Conservation (phyloP, 2,888 invertebrate species). For the Nomada fabriciana region DNA sequence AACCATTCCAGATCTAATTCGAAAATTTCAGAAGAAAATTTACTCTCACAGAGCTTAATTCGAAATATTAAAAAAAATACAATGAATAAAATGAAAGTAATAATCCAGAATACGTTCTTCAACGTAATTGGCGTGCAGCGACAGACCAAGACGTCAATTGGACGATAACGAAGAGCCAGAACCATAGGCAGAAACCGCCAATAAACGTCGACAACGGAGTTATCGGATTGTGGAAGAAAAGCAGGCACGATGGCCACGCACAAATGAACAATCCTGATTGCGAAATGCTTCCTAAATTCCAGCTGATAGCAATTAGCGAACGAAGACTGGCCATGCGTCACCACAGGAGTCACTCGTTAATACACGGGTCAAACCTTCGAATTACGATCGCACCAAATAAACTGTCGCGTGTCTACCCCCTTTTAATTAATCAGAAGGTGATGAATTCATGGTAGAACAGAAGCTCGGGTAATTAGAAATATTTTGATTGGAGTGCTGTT, state of each 20-base stretch:
- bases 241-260: not conserved
- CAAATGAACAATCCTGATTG: constrained; percentile 35
- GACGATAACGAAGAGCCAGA: constrained; percentile 32
- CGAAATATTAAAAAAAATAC: not conserved
- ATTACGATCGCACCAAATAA: constrained; percentile 20
- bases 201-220: constrained; percentile 25
- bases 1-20: no score
- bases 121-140: constrained; percentile 1
- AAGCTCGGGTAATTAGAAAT: not conserved
- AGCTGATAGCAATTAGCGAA: constrained; percentile 28
- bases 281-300: constrained; percentile 23
- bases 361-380: not conserved
- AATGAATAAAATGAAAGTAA: no score
- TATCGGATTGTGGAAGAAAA: constrained; percentile 2
- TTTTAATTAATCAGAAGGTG: constrained; percentile 7
- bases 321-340: constrained; percentile 10
- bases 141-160: constrained; percentile 15
- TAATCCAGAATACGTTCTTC: not conserved
- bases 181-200: not conserved
- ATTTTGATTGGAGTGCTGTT: not conserved
- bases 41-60: no score
- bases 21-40: no score
- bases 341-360: constrained; percentile 9
- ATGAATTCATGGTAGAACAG: not conserved
- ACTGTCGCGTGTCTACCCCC: not conserved